These are phyloP conservation scores for Synanthedon tipuliformis DNA, from an alignment of 2,888 invertebrate genomes.

Conservation along the genomic window DNA sequence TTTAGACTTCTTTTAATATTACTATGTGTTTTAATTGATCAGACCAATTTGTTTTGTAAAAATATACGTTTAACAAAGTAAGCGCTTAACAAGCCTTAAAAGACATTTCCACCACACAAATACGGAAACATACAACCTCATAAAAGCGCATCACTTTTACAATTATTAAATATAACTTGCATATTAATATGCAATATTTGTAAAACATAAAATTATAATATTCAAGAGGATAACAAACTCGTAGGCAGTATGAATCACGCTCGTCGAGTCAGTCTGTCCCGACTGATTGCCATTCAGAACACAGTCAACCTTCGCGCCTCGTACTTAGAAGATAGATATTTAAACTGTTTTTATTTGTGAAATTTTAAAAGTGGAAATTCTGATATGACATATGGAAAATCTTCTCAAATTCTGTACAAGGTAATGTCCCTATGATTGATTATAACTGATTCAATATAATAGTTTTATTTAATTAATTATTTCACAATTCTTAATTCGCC, in stretches of 20 bases:
- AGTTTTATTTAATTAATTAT: no score
- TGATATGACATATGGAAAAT: constrained; percentile 36
- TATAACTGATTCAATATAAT: no score
- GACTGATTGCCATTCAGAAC: neutral
- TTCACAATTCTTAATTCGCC: no score
- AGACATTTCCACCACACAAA: neutral
- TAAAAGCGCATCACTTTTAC: neutral
- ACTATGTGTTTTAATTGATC: no score
- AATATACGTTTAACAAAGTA: no score
- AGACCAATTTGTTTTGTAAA: no score
- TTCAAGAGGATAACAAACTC: neutral
- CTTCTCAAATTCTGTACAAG: constrained; percentile 36
- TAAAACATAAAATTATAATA: neutral
- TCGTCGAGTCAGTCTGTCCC: neutral
- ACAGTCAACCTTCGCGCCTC: neutral
- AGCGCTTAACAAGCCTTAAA: neutral
- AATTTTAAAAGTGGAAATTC: neutral
- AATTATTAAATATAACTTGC: neutral
- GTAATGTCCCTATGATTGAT: constrained; percentile 13
- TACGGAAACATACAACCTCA: neutral
- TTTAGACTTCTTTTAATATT: no score
- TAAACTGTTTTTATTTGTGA: neutral
- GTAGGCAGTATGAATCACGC: neutral
- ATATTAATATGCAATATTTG: neutral
- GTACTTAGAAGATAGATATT: neutral